phyloP scores from a whole-genome alignment of 2,113 vertebrate species.

The Tapirus terrestris region DNA sequence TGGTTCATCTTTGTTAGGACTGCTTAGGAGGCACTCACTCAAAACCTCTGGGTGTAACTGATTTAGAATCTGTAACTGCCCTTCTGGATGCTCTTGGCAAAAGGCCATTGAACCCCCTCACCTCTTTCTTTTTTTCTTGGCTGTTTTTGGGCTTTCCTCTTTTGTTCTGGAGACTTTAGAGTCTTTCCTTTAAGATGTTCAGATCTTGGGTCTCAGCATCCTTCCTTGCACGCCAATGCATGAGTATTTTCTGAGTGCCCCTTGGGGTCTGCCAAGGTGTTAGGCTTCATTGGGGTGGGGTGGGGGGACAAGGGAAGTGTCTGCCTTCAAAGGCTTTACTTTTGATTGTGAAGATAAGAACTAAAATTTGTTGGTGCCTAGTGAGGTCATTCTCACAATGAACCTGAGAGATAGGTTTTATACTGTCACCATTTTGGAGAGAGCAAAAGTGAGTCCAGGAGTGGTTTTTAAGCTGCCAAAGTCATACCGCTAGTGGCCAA shows the following conservation, averaged over 20 bases:
- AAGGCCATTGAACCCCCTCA: background rate
- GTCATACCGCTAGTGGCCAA: background rate
- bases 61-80: background rate
- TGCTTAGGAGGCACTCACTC: background rate
- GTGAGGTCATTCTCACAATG: background rate
- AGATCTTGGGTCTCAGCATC: background rate
- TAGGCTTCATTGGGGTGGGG: background rate
- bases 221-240: background rate
- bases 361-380: background rate
- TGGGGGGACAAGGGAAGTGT: background rate
- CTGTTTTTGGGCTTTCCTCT: background rate
- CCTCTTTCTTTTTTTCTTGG: rapidly evolving
- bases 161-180: background rate
- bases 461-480: background rate
- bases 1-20: background rate
- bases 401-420: background rate
- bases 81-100: background rate
- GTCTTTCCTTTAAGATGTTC: background rate
- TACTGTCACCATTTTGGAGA: background rate
- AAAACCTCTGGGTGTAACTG: background rate
- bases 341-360: background rate
- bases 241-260: background rate
- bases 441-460: background rate
- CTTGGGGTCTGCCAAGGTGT: background rate
- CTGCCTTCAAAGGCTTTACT: background rate